Evolutionary conservation across 2,113 vertebrate species (phyloP).

Genomic region (human): GRCh38 chr12:78582001-78582500

Average conservation of each 20-base stretch:
- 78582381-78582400: not conserved
- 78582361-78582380: not conserved
- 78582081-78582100: not conserved
- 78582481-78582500: not conserved
- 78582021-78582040: not conserved
- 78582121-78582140: not conserved
- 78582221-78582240: not conserved
- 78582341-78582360: not conserved
- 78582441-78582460: not conserved
- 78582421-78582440: not conserved
- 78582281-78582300: not conserved
- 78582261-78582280: not conserved
- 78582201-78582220: not conserved
- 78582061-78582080: fast-evolving
- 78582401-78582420: not conserved
- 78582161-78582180: not conserved
- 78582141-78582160: not conserved
- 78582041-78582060: fast-evolving
- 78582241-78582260: not conserved
- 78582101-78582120: not conserved
- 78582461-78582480: not conserved
- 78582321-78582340: not conserved
- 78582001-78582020: fast-evolving
- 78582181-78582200: not conserved
- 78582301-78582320: slow-evolving; percentile 23